Evolutionary conservation across 2,888 invertebrate species (phyloP), one percentile per base, ranked within the genome.

Genomic region (Scrobipalpa costella): DNA sequence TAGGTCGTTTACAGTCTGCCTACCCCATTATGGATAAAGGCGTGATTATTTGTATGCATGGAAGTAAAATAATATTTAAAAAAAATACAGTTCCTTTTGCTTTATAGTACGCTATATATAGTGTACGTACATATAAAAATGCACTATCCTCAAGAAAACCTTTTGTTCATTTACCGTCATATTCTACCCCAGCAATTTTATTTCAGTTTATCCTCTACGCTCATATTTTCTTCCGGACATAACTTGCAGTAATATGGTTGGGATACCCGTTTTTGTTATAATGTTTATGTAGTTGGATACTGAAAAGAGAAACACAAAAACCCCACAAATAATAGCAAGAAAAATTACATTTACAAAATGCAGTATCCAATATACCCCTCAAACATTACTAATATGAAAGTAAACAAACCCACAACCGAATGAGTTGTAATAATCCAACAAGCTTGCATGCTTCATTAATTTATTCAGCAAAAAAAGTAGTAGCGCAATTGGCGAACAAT

Each of bases 81-180:
- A n/a, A n/a, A n/a, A n/a, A n/a, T n/a, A n/a, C n/a, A n/a, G n/a
- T n/a, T n/a, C n/a, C n/a, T n/a, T n/a, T n/a, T n/a, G n/a, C n/a
- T n/a, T n/a, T n/a, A n/a, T n/a, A n/a, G n/a, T n/a, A n/a, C n/a
- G n/a, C n/a, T n/a, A n/a, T n/a, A n/a, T n/a, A n/a, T n/a, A n/a
- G n/a, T n/a, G n/a, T n/a, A 21, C 27, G 27, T 13, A 21, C 11
- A 11, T 13, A 21, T 27, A 52, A 52, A 21, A 2, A 27, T 21
- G 21, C 50, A 52, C 50, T 52, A 52, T 52, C 21, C 27, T 52
- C 9, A 13, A 11, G 9, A 13, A 21, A 52, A 44, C 11, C 44
- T 15, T 60, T 68, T 69, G 71, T 49, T 17, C 17, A 8, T 7
- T 17, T 52, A 6, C 50, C 50, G 27, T 52, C 19, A 52, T 21